Evolutionary conservation across 2,797 vertebrate genomes (phyloP).

Genomic region (Pyrocephalus nanus): DNA sequence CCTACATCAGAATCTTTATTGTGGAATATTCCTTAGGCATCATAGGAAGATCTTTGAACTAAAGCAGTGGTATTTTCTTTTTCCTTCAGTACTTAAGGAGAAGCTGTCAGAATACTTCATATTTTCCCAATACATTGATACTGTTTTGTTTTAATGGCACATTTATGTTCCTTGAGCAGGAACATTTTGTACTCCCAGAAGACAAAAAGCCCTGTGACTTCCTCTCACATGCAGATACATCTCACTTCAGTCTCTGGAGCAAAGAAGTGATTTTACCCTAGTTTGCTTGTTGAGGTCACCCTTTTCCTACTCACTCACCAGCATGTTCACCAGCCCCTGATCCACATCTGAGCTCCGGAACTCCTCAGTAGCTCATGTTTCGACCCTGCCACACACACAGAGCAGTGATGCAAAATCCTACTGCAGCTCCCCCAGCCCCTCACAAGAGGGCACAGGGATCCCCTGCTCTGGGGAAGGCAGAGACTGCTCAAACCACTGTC

Average conservation of each 20-base stretch:
- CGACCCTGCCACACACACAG: accelerated
- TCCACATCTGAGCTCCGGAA: neutral
- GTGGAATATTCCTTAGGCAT: neutral
- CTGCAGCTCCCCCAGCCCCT: neutral
- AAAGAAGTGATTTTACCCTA: neutral
- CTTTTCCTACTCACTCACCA: neutral
- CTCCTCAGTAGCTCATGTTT: neutral
- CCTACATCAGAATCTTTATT: neutral
- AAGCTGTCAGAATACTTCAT: neutral
- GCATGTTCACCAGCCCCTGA: neutral
- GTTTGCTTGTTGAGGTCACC: neutral
- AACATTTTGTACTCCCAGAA: neutral
- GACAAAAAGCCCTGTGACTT: neutral
- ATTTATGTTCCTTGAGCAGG: neutral
- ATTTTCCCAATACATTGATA: neutral
- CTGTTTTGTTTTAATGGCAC: neutral
- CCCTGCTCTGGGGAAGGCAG: neutral
- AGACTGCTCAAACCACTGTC: neutral
- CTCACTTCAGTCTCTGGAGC: neutral
- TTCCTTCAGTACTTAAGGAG: neutral
- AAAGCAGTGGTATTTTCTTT: neutral
- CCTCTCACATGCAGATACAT: neutral
- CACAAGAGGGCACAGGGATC: neutral
- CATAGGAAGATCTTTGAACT: neutral
- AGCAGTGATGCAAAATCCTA: neutral